phyloP scores from a whole-genome alignment of 2,797 vertebrate species.

The Notoglanidium macrostoma region DNA sequence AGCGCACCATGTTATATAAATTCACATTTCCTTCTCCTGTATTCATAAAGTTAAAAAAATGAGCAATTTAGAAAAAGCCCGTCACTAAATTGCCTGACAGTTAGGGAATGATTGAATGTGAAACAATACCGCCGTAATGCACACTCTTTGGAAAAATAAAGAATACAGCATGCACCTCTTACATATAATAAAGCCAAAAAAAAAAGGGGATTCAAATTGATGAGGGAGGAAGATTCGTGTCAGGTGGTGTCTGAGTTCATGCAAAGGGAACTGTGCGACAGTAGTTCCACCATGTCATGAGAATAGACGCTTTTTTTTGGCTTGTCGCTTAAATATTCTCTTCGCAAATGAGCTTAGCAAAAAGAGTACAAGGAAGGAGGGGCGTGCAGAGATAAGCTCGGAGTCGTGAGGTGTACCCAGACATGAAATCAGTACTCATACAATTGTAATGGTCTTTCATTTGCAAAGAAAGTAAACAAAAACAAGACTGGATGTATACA shows the following conservation, averaged over 20 bases:
- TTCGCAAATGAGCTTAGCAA: neutral
- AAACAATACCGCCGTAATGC: neutral
- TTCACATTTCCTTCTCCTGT: neutral
- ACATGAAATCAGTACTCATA: neutral
- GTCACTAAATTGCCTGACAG: neutral
- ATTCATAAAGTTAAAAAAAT: neutral
- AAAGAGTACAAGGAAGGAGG: neutral
- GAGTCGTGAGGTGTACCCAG: neutral
- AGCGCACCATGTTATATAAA: neutral
- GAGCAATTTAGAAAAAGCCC: neutral
- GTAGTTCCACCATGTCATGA: neutral
- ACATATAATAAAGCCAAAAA: slow-evolving; percentile 3
- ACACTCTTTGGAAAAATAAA: neutral
- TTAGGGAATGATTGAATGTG: neutral
- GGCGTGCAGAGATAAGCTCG: neutral
- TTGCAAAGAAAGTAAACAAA: neutral
- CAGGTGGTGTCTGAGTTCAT: slow-evolving; percentile 2
- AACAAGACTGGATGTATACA: neutral
- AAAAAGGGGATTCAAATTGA: neutral
- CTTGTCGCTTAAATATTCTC: neutral
- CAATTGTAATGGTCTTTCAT: neutral
- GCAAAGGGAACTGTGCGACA: slow-evolving; percentile 10
- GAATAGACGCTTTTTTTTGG: neutral
- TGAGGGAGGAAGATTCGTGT: neutral
- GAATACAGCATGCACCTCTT: neutral